phyloP scores from a whole-genome alignment of 1,140 invertebrate species.

The Platorchestia sp. region DNA sequence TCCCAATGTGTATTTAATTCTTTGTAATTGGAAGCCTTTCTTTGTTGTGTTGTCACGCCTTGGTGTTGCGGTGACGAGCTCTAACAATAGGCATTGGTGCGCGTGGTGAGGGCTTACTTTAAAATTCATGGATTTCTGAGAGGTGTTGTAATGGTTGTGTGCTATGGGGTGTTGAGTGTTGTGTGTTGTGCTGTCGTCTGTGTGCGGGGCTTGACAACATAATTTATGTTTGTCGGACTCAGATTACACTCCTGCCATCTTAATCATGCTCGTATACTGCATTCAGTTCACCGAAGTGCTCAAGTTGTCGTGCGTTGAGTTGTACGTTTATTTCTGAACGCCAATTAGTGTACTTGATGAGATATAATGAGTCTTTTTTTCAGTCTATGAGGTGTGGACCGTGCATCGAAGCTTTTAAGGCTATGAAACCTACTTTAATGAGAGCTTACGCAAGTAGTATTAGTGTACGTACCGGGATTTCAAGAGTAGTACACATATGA shows the following conservation, averaged over 20 bases:
- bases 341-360: no score
- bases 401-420: no score
- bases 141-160: background rate
- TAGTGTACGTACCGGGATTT: no score
- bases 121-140: background rate
- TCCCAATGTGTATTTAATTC: background rate
- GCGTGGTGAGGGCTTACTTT: background rate
- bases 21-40: background rate
- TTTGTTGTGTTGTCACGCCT: background rate
- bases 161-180: background rate
- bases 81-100: background rate
- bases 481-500: no score
- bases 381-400: no score
- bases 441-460: no score
- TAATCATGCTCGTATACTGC: background rate
- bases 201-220: background rate
- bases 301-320: background rate
- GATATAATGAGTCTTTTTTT: no score
- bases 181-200: background rate
- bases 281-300: background rate
- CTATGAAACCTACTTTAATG: no score
- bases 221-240: background rate
- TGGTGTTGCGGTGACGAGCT: background rate
- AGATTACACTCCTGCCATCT: background rate
- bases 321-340: background rate